These are phyloP conservation scores for Pseudomyrmex gracilis DNA, from an alignment of 1,140 invertebrate genomes.

Conservation along the genomic window DNA sequence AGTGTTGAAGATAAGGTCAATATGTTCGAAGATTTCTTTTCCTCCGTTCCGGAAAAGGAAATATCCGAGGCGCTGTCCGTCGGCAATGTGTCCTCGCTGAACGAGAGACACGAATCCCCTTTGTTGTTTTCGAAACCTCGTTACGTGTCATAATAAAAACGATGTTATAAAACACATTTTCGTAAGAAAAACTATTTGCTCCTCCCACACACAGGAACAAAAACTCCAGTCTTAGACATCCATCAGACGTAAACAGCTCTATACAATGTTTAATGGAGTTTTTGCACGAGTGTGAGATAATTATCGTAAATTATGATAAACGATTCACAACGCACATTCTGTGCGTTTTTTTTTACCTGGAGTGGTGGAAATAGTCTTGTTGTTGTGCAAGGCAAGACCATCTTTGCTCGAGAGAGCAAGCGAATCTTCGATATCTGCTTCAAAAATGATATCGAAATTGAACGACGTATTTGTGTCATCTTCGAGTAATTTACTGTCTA, in stretches of 20 bases:
- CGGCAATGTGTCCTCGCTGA: constrained; percentile 49
- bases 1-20: neutral
- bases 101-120: constrained; percentile 3
- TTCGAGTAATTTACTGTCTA: constrained; percentile 18
- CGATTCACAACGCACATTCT: no score
- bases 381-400: neutral
- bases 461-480: neutral
- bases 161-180: neutral
- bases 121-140: constrained; percentile 29
- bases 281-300: no score
- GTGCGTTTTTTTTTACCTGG: constrained; percentile 10
- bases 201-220: no score
- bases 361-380: neutral
- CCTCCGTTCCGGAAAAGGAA: constrained; percentile 34
- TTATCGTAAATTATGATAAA: neutral
- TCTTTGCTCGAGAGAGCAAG: neutral
- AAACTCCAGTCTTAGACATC: no score
- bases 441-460: constrained; percentile 22
- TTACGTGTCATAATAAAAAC: neutral
- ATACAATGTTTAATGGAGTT: no score
- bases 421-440: constrained; percentile 9
- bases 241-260: no score
- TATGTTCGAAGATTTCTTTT: constrained; percentile 46
- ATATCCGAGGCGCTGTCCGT: constrained; percentile 62
- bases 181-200: neutral